phyloP scores from a whole-genome alignment of 2,113 vertebrate genomes.

The Oryctolagus cuniculus region mOryCun1.1 NC_091438.1:100363001-100363500 shows the following conservation, averaged over 20 bases:
- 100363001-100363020: background rate
- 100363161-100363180: background rate
- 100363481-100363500: background rate
- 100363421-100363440: conserved; percentile 22
- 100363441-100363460: background rate
- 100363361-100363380: background rate
- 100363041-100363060: background rate
- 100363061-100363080: background rate
- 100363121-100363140: background rate
- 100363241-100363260: background rate
- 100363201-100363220: background rate
- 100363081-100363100: background rate
- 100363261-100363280: background rate
- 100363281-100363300: background rate
- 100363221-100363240: background rate
- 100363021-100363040: background rate
- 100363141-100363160: background rate
- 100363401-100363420: background rate
- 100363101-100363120: background rate
- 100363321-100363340: background rate
- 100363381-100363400: background rate
- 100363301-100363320: background rate
- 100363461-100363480: background rate
- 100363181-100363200: background rate
- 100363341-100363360: background rate